Evolutionary conservation across 2,888 invertebrate species (phyloP).

Genomic region (Leptinotarsa peninsularis): DNA sequence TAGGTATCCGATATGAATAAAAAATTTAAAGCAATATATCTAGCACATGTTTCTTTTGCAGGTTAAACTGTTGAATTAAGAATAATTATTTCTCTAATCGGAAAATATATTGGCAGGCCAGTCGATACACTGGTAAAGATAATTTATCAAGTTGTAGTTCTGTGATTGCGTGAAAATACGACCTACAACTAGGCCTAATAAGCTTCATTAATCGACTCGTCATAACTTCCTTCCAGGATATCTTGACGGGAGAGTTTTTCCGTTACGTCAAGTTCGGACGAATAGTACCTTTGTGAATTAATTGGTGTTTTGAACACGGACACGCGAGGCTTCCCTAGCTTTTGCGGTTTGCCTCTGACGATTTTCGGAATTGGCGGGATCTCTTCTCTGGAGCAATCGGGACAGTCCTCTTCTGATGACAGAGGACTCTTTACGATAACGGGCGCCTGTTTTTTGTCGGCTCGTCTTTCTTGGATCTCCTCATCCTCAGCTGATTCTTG

Average conservation of each 20-base stretch:
- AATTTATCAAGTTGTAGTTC: constrained; percentile 1
- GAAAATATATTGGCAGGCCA: too few relatives aligned
- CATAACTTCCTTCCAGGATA: constrained; percentile 33
- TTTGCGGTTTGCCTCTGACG: constrained; percentile 34
- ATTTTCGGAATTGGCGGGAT: constrained; percentile 34
- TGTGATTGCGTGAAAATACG: background rate
- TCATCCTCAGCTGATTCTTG: constrained; percentile 9
- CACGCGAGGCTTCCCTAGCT: constrained; percentile 15
- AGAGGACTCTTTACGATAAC: constrained; percentile 33
- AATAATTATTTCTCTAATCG: too few relatives aligned
- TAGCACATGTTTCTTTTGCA: too few relatives aligned
- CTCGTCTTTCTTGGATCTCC: constrained; percentile 36
- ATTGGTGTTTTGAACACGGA: constrained; percentile 17
- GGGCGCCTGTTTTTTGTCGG: constrained; percentile 31
- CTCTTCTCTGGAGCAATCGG: constrained; percentile 30
- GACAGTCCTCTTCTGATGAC: constrained; percentile 19
- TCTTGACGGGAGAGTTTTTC: constrained; percentile 23
- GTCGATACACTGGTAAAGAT: too few relatives aligned
- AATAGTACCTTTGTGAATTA: background rate
- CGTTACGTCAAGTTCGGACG: background rate
- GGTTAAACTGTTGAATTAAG: too few relatives aligned
- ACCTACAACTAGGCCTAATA: constrained; percentile 2
- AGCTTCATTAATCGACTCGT: constrained; percentile 39
- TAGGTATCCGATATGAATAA: too few relatives aligned
- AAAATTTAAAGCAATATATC: too few relatives aligned